Conservation (phyloP, 2,797 vertebrate genomes). For the Chiloscyllium punctatum region DNA sequence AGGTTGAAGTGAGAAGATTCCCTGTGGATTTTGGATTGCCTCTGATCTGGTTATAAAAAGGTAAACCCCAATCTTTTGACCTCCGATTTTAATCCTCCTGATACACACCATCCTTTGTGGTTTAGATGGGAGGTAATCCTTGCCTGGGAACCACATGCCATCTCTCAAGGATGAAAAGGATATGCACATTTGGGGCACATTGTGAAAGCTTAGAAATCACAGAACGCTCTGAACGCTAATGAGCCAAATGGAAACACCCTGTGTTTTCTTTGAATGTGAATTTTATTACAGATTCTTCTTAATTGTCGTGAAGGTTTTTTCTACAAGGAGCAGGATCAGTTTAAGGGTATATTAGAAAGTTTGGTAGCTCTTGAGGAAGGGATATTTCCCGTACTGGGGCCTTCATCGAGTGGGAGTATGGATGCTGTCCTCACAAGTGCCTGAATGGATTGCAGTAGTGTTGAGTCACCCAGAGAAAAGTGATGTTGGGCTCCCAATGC, state of each 20-base stretch:
- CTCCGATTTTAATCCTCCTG: constrained; percentile 30
- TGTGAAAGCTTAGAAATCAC: constrained; percentile 33
- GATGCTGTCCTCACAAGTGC: not conserved
- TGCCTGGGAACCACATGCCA: constrained; percentile 31
- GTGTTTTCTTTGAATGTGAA: constrained; percentile 24
- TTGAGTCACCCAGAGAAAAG: not conserved
- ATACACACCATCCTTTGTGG: constrained; percentile 27
- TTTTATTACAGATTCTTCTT: constrained; percentile 8
- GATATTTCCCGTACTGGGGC: not conserved
- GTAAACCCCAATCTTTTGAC: constrained; percentile 21
- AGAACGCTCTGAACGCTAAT: constrained; percentile 8
- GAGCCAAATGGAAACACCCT: not conserved
- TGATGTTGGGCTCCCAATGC: not conserved
- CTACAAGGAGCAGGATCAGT: too few species aligned
- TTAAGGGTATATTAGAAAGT: not conserved
- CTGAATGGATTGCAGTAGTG: not conserved
- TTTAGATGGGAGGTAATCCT: constrained; percentile 29
- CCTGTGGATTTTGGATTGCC: not conserved
- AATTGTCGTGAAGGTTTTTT: not conserved
- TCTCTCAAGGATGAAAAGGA: constrained; percentile 5
- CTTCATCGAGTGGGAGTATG: not conserved
- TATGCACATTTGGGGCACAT: constrained; percentile 13
- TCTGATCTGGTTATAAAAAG: constrained; percentile 27
- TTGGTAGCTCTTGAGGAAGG: not conserved
- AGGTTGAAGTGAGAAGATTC: constrained; percentile 1